Evolutionary conservation across 2,113 vertebrate genomes (phyloP).

Genomic region (Zeus faber): DNA sequence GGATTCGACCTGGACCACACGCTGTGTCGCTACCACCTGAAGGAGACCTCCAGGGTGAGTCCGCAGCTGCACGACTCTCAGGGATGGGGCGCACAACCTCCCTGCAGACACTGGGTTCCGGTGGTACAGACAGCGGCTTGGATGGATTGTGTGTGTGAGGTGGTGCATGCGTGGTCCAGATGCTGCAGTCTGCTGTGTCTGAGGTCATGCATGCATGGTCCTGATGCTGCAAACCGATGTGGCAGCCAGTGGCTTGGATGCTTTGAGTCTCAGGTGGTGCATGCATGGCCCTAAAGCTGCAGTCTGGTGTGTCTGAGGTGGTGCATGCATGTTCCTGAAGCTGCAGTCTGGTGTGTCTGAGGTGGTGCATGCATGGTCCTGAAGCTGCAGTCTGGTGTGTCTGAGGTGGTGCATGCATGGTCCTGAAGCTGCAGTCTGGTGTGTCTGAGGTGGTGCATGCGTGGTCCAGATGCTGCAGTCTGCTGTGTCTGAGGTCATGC

Average conservation of each 20-base stretch:
- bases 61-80: no score
- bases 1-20: conserved; percentile 94
- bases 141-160: no score
- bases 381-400: conserved; percentile 49
- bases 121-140: not conserved
- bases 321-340: not conserved
- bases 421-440: no score
- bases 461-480: no score
- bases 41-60: conserved; percentile 88
- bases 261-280: not conserved
- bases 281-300: no score
- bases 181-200: no score
- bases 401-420: no score
- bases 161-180: no score
- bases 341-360: not conserved
- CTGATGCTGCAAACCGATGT: not conserved
- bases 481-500: no score
- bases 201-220: no score
- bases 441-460: no score
- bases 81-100: not conserved
- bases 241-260: not conserved
- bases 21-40: conserved; percentile 85
- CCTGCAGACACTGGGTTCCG: no score
- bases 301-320: not conserved
- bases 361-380: conserved; percentile 10